Conservation (phyloP, 2,888 invertebrate genomes). For the Gisinianus flammeolus region DNA sequence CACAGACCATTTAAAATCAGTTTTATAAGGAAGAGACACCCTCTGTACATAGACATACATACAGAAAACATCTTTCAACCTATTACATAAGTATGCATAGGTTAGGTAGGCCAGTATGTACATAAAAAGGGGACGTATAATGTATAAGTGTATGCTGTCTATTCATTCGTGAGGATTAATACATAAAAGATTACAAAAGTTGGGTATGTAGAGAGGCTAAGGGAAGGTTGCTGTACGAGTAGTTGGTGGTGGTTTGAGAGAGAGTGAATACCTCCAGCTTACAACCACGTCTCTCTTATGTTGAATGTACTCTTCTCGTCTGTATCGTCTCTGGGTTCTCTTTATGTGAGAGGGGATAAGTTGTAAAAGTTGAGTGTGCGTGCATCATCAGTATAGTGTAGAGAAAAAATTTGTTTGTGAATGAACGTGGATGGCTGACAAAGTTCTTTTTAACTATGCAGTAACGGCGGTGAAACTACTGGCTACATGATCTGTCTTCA, state of each 20-base stretch:
- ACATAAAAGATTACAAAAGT: conserved; percentile 15
- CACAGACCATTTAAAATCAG: no score
- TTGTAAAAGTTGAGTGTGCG: conserved; percentile 45
- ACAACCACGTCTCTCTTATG: not conserved
- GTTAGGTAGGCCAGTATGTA: not conserved
- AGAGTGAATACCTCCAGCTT: not conserved
- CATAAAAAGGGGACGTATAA: not conserved
- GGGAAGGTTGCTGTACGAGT: not conserved
- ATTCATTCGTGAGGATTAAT: conserved; percentile 14
- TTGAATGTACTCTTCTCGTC: conserved; percentile 5
- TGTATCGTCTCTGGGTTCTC: conserved; percentile 16
- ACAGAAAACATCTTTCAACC: not conserved
- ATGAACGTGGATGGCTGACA: conserved; percentile 43
- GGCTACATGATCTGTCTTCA: conserved; percentile 25
- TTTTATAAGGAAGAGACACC: no score
- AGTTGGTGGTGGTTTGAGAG: not conserved
- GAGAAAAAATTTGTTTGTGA: conserved; percentile 50
- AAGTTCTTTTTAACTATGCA: conserved; percentile 29
- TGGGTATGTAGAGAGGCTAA: not conserved
- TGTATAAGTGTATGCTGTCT: not conserved
- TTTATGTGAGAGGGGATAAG: conserved; percentile 16
- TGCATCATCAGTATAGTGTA: conserved; percentile 44
- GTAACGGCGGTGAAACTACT: conserved; percentile 30
- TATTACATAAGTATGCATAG: not conserved
- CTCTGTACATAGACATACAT: no score